Evolutionary conservation across 2,888 invertebrate species (phyloP), one percentile per base, ranked within the genome.

Genomic region (Caradrina kadenii): DNA sequence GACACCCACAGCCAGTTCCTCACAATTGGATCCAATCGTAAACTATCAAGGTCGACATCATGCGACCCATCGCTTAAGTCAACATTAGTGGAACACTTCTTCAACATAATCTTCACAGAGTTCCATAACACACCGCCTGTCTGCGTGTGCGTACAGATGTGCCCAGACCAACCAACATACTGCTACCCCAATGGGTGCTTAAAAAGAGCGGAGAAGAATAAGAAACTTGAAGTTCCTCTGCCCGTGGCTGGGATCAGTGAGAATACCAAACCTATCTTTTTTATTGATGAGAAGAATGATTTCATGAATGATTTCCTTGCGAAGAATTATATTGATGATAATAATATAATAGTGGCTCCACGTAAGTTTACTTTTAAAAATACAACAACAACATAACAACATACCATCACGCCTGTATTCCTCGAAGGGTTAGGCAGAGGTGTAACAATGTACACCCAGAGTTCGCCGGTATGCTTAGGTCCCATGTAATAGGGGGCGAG

Each of bases 131-230:
- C 83, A 0, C 92, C 92, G 2, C 94, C 95, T 1, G 84, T 90
- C 0, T 95, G 95, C 49, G 90, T 93, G 0, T 95, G 95, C 68
- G 93, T 94, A 0, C 93, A 93, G 79, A 93, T 94, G 92, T 94
- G 95, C 50, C 65, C 75, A 0, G 87, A 89, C 0, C 93, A 93
- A 67, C 87, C 94, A 0, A 93, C 93, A 0, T 95, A 94, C 76
- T 95, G 95, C 75, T 94, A 94, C 63, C 95, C 95, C 0, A 94
- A 92, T 54, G 93, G 93, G 0, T 95, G 95, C 63, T 81, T 93
- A 3, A 93, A 86, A 68, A 87, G 76, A 69, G 13, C 55, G 4
- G 76, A 85, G 3, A 85, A 87, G 3, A 80, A 50, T n/a, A 85
- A 82, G 52, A 86, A 79, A 53, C 65, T 75, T 10, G 79, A 82